phyloP scores from a whole-genome alignment of 2,113 vertebrate species.

The Corydoras sp. region DNA sequence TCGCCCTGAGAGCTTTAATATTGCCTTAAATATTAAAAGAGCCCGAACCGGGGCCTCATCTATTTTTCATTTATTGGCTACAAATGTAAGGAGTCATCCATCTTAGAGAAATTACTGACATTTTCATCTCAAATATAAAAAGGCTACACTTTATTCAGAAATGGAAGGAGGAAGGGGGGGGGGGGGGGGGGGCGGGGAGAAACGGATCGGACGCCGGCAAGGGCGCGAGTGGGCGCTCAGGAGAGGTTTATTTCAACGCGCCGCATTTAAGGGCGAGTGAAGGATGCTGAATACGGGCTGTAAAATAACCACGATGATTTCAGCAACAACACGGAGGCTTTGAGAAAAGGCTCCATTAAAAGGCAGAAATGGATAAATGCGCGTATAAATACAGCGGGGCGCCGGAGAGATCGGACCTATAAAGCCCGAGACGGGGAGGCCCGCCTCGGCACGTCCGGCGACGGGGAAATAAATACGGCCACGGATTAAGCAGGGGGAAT shows the following conservation, averaged over 20 bases:
- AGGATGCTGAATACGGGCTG: constrained; percentile 56
- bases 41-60: constrained; percentile 75
- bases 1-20: constrained; percentile 75
- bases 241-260: constrained; percentile 56
- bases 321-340: background rate
- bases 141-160: constrained; percentile 76
- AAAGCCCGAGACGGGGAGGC: background rate
- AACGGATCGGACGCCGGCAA: constrained; percentile 64
- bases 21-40: constrained; percentile 83
- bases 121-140: constrained; percentile 80
- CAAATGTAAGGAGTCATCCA: constrained; percentile 72
- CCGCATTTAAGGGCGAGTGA: constrained; percentile 59
- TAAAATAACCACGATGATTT: constrained; percentile 46
- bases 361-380: constrained; percentile 3
- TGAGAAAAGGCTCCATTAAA: background rate
- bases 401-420: background rate
- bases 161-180: no score
- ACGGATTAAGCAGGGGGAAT: constrained; percentile 15
- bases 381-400: background rate
- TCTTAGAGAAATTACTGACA: constrained; percentile 78
- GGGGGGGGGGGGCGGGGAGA: no score
- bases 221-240: constrained; percentile 51
- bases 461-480: constrained; percentile 14
- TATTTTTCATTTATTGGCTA: constrained; percentile 82
- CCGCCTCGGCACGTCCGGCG: background rate